Evolutionary conservation across 2,888 invertebrate genomes (phyloP).

Genomic region (Maniola hyperantus): DNA sequence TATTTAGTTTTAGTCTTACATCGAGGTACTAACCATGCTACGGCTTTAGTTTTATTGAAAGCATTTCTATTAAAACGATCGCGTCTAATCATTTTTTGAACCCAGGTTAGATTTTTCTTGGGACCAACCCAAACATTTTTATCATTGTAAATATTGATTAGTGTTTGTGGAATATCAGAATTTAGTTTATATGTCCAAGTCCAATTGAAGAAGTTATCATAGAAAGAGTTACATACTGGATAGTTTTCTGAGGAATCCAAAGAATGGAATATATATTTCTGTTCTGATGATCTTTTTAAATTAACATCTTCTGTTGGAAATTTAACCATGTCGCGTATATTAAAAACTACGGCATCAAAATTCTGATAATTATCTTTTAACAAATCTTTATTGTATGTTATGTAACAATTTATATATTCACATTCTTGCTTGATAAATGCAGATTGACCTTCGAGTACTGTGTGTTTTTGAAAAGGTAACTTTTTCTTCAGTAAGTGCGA

Average conservation of each 20-base stretch:
- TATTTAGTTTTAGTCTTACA: conserved; percentile 59
- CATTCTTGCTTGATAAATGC: conserved; percentile 66
- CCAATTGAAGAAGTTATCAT: conserved; percentile 71
- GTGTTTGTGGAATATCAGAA: conserved; percentile 66
- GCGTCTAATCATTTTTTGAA: conserved; percentile 50
- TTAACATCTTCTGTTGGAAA: conserved; percentile 48
- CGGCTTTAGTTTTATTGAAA: conserved; percentile 55
- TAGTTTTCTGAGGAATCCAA: conserved; percentile 58
- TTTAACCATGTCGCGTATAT: conserved; percentile 52
- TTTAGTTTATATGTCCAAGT: conserved; percentile 73
- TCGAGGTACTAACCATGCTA: conserved; percentile 62
- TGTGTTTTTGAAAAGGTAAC: conserved; percentile 35
- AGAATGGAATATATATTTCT: conserved; percentile 67
- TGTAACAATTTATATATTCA: conserved; percentile 63
- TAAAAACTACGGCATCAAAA: conserved; percentile 66
- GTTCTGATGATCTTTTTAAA: conserved; percentile 53
- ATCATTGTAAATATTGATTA: conserved; percentile 54
- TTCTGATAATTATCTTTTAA: conserved; percentile 50
- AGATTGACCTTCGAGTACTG: conserved; percentile 52
- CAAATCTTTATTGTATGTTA: conserved; percentile 59
- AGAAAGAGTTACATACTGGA: conserved; percentile 58
- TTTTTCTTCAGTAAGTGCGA: conserved; percentile 41
- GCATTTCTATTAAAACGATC: conserved; percentile 44
- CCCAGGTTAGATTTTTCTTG: conserved; percentile 52
- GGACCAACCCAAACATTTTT: conserved; percentile 60